phyloP scores from a whole-genome alignment of 2,113 vertebrate species.

The Gambusia holbrooki region DNA sequence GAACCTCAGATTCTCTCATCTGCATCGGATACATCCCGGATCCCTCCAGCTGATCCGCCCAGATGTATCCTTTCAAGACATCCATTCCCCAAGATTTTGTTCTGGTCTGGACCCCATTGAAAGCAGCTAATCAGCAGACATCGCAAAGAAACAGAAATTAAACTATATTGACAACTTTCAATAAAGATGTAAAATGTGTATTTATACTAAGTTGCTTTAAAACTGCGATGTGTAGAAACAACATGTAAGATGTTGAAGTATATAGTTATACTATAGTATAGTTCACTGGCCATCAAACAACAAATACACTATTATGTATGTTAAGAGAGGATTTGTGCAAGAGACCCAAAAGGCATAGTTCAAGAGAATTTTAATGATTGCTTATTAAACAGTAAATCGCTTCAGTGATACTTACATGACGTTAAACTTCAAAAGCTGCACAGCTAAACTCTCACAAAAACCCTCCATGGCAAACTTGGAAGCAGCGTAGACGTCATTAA shows the following conservation, averaged over 20 bases:
- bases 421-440: conserved; percentile 78
- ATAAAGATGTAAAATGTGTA: background rate
- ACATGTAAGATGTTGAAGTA: background rate
- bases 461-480: conserved; percentile 83
- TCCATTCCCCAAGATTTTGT: background rate
- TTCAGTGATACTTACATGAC: conserved; percentile 71
- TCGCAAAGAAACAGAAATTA: background rate
- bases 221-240: background rate
- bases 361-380: background rate
- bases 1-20: no score
- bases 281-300: background rate
- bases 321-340: background rate
- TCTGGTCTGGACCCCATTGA: background rate
- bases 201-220: background rate
- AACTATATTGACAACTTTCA: background rate
- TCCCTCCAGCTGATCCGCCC: no score
- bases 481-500: conserved; percentile 79
- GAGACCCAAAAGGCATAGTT: no score
- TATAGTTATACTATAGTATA: background rate
- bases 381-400: background rate
- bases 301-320: background rate
- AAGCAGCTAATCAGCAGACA: background rate
- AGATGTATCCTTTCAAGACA: background rate
- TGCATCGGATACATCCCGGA: no score
- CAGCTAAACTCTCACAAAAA: conserved; percentile 79